Conservation (phyloP, 2,888 invertebrate species). For the Lucinisca nassula region DNA sequence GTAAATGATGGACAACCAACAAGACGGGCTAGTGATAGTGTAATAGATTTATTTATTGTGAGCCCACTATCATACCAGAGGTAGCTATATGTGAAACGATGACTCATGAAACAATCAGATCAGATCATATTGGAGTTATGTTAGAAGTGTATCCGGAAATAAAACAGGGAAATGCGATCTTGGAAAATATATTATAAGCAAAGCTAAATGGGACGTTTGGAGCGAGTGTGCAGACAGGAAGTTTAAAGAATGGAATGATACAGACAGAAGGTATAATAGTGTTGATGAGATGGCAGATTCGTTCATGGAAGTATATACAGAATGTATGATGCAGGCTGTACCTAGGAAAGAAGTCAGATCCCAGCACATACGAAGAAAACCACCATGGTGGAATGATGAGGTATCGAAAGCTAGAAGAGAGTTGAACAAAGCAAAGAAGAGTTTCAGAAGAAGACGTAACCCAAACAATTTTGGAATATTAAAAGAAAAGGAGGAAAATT, state of each 20-base stretch:
- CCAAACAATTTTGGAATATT: conserved; percentile 7
- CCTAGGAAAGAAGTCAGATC: neutral
- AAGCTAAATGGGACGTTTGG: conserved; percentile 4
- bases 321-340: conserved; percentile 7
- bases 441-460: neutral
- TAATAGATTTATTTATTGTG: conserved; percentile 14
- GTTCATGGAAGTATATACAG: conserved; percentile 9
- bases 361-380: conserved; percentile 6
- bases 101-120: neutral
- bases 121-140: neutral
- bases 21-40: conserved; percentile 9
- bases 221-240: neutral
- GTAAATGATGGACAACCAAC: neutral
- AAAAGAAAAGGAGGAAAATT: neutral
- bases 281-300: conserved; percentile 18
- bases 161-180: neutral
- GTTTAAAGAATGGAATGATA: conserved; percentile 9
- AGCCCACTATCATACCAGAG: neutral
- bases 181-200: conserved; percentile 14
- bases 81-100: conserved; percentile 10
- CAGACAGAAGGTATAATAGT: neutral
- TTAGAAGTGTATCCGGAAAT: neutral
- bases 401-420: neutral
- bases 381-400: conserved; percentile 11
- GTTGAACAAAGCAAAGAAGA: conserved; percentile 9